These are phyloP conservation scores for Smittia sp. DNA, from an alignment of 2,888 invertebrate genomes.

Conservation along the genomic window DNA sequence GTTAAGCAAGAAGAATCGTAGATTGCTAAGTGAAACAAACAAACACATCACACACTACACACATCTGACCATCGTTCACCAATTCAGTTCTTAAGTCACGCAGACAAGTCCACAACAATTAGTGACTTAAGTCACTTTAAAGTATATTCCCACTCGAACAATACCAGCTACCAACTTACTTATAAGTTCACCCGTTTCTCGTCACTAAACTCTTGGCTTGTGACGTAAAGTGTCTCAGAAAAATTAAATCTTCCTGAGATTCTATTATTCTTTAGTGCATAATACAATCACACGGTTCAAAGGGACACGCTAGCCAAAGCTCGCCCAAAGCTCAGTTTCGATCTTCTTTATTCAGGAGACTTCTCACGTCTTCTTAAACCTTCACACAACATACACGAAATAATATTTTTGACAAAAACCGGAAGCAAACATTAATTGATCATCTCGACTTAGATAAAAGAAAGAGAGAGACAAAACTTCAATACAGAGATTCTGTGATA, in stretches of 20 bases:
- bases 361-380: neutral
- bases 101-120: neutral
- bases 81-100: neutral
- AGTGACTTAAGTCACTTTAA: neutral
- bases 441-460: neutral
- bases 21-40: neutral
- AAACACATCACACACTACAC: slow-evolving; percentile 14
- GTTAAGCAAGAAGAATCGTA: slow-evolving; percentile 27
- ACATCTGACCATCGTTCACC: slow-evolving; percentile 20
- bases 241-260: neutral
- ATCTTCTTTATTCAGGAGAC: slow-evolving; percentile 7
- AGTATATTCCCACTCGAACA: slow-evolving; percentile 37
- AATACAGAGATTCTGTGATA: slow-evolving; percentile 41
- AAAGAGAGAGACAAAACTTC: slow-evolving; percentile 31
- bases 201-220: neutral
- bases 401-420: neutral
- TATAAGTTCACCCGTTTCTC: neutral
- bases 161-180: neutral
- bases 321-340: neutral
- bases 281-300: slow-evolving; percentile 29
- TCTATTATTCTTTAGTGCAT: slow-evolving; percentile 5
- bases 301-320: neutral
- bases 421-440: neutral
- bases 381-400: neutral
- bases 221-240: neutral